Evolutionary conservation across 1,140 invertebrate species (phyloP), one percentile per base, ranked within the genome.

Genomic region (Mya arenaria): DNA sequence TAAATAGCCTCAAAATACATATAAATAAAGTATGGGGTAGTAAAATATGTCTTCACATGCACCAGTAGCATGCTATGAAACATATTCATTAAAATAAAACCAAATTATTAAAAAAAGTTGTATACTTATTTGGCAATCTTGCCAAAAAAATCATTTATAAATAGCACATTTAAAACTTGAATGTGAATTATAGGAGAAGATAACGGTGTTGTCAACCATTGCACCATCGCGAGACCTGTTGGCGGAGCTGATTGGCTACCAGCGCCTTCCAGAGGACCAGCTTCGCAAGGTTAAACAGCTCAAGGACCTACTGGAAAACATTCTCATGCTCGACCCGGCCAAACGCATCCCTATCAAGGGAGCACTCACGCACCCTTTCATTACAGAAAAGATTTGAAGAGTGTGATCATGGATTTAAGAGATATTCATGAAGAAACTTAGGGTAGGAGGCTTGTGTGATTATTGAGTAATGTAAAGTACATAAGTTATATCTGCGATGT

Each of bases 361-460:
- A 90, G 98, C 98, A 28, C 94, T 99, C 30, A 96, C 96, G 34
- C 98, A 99, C 94, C 96, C 98, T 1, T 99, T 99, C 94, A 99
- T 99, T 91, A 96, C 97, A 93, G 98, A 99, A 92, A 92, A 92
- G 79, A 88, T 91, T 28, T 92, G 80, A 89, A 39, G 62, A n/a
- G 28, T n/a, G 34, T 39, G 30, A 36, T n/a, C 28, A 28, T 32
- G 25, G 60, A 23, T 32, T 23, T n/a, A 52, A 52, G 25, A 52
- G 1, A 4, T 2, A n/a, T 48, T 13, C 41, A 19, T 48, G 48
- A n/a, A n/a, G 2, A 23, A n/a, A 23, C 19, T 17, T 52, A 23
- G 48, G 48, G 48, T 52, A 52, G 48, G 48, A 52, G 19, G 25
- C 25, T 52, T 52, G 48, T 52, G 48, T 4, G 48, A 17, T 52